phyloP scores from a whole-genome alignment of 1,140 invertebrate genomes.

The Drepana arcuata region DNA sequence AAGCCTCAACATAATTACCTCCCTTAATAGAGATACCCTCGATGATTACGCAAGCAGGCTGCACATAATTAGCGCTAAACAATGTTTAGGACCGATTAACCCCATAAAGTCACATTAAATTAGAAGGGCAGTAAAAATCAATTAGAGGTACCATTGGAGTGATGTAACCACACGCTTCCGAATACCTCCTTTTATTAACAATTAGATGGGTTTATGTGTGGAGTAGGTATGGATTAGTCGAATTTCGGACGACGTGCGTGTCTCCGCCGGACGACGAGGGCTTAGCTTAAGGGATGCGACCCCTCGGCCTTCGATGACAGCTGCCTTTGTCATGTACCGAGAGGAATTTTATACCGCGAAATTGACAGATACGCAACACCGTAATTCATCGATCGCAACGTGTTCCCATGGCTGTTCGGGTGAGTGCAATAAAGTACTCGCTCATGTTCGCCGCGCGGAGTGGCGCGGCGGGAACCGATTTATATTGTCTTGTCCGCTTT shows the following conservation, averaged over 20 bases:
- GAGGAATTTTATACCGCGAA: constrained; percentile 57
- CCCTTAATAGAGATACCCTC: constrained; percentile 9
- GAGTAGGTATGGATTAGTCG: constrained; percentile 58
- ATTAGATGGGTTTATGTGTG: constrained; percentile 64
- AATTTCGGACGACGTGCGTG: constrained; percentile 47
- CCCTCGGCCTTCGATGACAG: constrained; percentile 51
- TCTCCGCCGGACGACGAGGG: constrained; percentile 31
- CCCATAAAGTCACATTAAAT: constrained; percentile 31
- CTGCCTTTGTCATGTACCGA: constrained; percentile 54
- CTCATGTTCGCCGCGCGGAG: constrained; percentile 27
- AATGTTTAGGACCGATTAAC: constrained; percentile 42
- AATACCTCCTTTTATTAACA: constrained; percentile 63
- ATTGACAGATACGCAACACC: constrained; percentile 52
- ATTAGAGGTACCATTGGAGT: constrained; percentile 43
- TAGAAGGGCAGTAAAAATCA: constrained; percentile 55
- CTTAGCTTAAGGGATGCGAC: constrained; percentile 56
- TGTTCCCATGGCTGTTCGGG: constrained; percentile 30
- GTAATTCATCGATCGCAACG: constrained; percentile 37
- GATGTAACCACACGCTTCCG: constrained; percentile 59
- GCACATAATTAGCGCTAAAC: constrained; percentile 40
- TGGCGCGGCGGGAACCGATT: constrained; percentile 46
- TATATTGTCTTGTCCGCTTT: constrained; percentile 60
- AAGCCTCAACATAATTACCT: constrained; percentile 9
- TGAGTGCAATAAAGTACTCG: constrained; percentile 47
- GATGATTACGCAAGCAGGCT: constrained; percentile 21